Percentiles rank a stretch among this genome's conserved stretches.
Evolutionary conservation across 1,140 invertebrate genomes (phyloP).

Genomic region (Stegodyphus dumicola): DNA sequence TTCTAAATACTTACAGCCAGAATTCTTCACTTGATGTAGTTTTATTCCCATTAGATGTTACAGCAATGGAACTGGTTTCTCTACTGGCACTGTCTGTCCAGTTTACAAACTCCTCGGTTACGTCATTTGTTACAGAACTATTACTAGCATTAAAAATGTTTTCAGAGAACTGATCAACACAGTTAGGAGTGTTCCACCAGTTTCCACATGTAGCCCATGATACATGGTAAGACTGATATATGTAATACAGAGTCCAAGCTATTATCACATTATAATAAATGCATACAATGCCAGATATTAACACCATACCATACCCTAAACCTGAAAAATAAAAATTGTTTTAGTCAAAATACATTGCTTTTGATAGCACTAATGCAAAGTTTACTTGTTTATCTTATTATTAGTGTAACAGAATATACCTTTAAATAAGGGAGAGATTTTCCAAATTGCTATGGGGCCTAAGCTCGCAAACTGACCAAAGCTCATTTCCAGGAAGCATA

Average conservation of each 20-base stretch:
- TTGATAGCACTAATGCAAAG: background rate
- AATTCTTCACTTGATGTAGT: constrained; percentile 62
- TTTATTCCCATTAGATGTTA: constrained; percentile 7
- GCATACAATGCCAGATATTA: constrained; percentile 77
- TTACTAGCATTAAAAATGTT: background rate
- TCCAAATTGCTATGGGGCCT: constrained; percentile 92
- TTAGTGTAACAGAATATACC: constrained; percentile 72
- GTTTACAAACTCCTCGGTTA: no score
- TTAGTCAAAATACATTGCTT: background rate
- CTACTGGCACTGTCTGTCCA: no score
- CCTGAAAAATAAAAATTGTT: constrained; percentile 59
- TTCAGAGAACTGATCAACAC: constrained; percentile 16
- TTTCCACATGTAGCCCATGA: constrained; percentile 68
- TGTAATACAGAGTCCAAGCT: constrained; percentile 77
- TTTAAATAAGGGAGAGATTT: constrained; percentile 96
- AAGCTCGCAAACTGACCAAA: constrained; percentile 92
- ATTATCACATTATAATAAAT: constrained; percentile 81
- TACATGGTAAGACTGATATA: constrained; percentile 68
- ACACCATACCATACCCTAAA: constrained; percentile 72
- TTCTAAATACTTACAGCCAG: constrained; percentile 57
- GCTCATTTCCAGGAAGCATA: constrained; percentile 95
- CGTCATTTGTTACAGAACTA: no score
- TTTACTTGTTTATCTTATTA: background rate
- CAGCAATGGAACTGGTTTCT: no score
- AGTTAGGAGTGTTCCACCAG: constrained; percentile 56